Base-by-base conservation (phyloP, 2,797 vertebrate species). In the Protonibea diacanthus region DNA sequence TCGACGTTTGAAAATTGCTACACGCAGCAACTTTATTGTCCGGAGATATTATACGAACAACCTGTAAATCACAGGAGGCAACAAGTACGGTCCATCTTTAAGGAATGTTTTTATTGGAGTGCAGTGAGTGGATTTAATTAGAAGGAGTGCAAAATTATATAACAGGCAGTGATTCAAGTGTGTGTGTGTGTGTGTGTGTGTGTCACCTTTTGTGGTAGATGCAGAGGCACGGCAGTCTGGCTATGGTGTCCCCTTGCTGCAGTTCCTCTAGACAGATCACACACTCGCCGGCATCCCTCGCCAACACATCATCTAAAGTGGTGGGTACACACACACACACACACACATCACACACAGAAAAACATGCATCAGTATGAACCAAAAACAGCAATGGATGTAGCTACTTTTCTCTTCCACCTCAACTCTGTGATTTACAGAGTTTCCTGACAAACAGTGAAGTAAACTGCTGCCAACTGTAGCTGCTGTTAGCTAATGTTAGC, bases 231-330 rank as follows among this genome's bases (percentile, higher is more conserved):
- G 98, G 98, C 95, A 99, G 97, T 95, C 98, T 97, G 94, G 97
- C 98, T 95, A 98, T 99, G 92, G 97, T 97, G 93, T 99, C 97
- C 82, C 98, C 98, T 88, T 98, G 98, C 94, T 98, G 96, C 92
- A 99, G 96, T 81, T 99, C 98, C 91, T 99, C 98, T 93, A 99
- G 95, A 95, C 98, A 99, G 95, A 99, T 99, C 91, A 99, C 98
- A 81, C 98, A 99, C 93, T 99, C 98, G 3, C 98, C 98, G 0
- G 97, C 96, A 3, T 99, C 98, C 95, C 97, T 98, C 85, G 97
- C 97, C 94, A 99, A 95, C 93, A 99, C 98, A 0, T 99, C 97
- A 85, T 99, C 98, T 99, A 83, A 68, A 80, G 89, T 80, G 74
- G 71, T 62, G 89, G 55, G 53, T 68, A 79, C 65, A 71, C 44